These are phyloP conservation scores for Brachionus calyciflorus DNA, from an alignment of 1,140 invertebrate genomes.

Conservation along the genomic window DNA sequence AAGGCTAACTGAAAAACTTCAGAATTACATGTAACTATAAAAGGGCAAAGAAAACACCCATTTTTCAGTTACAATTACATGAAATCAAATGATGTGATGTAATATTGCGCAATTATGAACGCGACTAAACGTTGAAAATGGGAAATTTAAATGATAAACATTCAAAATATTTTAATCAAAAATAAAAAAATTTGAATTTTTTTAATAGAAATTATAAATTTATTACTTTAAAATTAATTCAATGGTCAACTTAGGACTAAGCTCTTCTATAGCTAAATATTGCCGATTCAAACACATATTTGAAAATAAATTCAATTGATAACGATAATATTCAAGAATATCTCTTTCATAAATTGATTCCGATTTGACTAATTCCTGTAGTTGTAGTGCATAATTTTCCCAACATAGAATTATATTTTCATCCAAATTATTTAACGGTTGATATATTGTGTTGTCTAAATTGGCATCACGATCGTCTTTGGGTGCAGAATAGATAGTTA, in stretches of 20 bases:
- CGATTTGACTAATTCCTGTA: conserved; percentile 42
- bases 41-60: too few relatives aligned
- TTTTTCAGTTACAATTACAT: too few relatives aligned
- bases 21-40: too few relatives aligned
- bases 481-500: not conserved
- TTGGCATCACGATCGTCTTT: conserved; percentile 1
- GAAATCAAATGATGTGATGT: too few relatives aligned
- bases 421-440: not conserved
- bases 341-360: conserved; percentile 40
- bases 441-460: conserved; percentile 7
- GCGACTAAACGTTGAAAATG: too few relatives aligned
- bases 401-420: conserved; percentile 42
- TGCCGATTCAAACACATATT: conserved; percentile 99
- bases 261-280: conserved; percentile 89
- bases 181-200: not conserved
- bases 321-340: conserved; percentile 62
- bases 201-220: not conserved
- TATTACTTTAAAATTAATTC: conserved; percentile 71
- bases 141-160: too few relatives aligned
- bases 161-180: too few relatives aligned
- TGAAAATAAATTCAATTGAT: conserved; percentile 95
- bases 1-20: too few relatives aligned
- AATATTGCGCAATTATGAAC: too few relatives aligned
- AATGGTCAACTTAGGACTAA: conserved; percentile 86
- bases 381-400: conserved; percentile 27